Evolutionary conservation across 2,797 vertebrate species (phyloP), one percentile per base, ranked within the genome.

Genomic region (Arremon aurantiirostris): DNA sequence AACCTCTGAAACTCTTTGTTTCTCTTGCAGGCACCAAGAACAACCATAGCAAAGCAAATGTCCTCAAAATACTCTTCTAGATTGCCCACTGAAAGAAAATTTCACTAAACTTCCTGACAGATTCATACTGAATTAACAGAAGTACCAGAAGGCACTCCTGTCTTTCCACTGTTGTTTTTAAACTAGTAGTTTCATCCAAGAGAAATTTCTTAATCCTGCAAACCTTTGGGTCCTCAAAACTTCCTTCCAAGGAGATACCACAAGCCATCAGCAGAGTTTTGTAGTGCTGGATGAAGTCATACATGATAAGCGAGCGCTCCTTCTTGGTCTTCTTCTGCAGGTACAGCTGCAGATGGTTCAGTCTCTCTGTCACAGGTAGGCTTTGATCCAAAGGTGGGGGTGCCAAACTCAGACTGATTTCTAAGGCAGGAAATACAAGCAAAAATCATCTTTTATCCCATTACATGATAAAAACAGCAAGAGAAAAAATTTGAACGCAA

Each of bases 141-240:
- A 64, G 12, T 47, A 86, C 26, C 65, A 81, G 77, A 57, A 85
- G 34, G 41, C 39, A 83, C 28, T 72, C 56, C 34, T 21, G 26
- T 50, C 46, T 69, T 86, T 44, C 42, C 47, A 61, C 17, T 28
- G 35, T 8, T 57, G 37, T 68, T 20, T 49, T 91, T 84, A 86
- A 91, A 82, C 28, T 20, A 83, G 21, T 3, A 80, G 23, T 72
- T 95, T 82, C 88, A 93, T 14, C n/a, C 30, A 56, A 88, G 57
- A 2, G 12, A 37, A 69, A 91, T 71, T 64, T 84, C 49, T 88
- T 93, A 92, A 83, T 64, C 64, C 50, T 65, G 12, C 69, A 93
- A 90, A 99, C 99, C 99, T 99, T 99, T 64, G 99, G 99, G 94
- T 99, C 99, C 97, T 99, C 99, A 96, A 98, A 99, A 82, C 86